Evolutionary conservation across 2,888 invertebrate species (phyloP).

Genomic region (Chouioia cunea): DNA sequence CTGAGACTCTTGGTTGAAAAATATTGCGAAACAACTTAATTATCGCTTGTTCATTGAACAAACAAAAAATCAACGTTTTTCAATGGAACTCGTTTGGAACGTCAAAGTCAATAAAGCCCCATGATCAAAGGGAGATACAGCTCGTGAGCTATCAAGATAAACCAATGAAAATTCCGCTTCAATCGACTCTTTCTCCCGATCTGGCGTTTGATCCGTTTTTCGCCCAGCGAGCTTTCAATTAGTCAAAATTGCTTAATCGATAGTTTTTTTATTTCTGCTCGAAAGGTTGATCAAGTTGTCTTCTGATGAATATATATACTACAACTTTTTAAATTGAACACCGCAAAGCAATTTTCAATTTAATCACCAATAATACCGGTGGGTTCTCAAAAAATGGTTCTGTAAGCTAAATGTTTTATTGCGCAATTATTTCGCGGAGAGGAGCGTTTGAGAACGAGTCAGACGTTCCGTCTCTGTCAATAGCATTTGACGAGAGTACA

Average conservation of each 20-base stretch:
- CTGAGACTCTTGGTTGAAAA: too few relatives aligned
- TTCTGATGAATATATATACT: too few relatives aligned
- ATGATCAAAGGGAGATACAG: conserved; percentile 23
- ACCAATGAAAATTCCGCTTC: conserved; percentile 18
- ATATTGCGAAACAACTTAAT: too few relatives aligned
- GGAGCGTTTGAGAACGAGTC: conserved; percentile 20
- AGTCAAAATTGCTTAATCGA: too few relatives aligned
- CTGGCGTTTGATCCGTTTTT: too few relatives aligned
- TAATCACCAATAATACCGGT: background rate
- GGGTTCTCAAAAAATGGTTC: conserved; percentile 32
- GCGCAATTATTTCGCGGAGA: conserved; percentile 34
- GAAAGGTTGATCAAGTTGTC: too few relatives aligned
- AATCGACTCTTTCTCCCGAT: conserved; percentile 6
- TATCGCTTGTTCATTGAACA: too few relatives aligned
- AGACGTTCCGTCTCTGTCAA: conserved; percentile 51
- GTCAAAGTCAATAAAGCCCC: conserved; percentile 22
- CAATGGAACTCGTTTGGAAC: conserved; percentile 21
- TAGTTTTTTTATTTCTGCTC: too few relatives aligned
- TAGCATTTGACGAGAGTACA: conserved; percentile 50
- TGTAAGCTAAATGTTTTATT: conserved; percentile 28
- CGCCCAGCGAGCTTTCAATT: too few relatives aligned
- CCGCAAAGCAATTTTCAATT: too few relatives aligned
- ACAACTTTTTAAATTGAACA: too few relatives aligned
- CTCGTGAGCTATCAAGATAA: conserved; percentile 10
- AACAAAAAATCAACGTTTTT: background rate